phyloP scores from a whole-genome alignment of 2,888 invertebrate genomes.

The Acanthosepion lycidas region DNA sequence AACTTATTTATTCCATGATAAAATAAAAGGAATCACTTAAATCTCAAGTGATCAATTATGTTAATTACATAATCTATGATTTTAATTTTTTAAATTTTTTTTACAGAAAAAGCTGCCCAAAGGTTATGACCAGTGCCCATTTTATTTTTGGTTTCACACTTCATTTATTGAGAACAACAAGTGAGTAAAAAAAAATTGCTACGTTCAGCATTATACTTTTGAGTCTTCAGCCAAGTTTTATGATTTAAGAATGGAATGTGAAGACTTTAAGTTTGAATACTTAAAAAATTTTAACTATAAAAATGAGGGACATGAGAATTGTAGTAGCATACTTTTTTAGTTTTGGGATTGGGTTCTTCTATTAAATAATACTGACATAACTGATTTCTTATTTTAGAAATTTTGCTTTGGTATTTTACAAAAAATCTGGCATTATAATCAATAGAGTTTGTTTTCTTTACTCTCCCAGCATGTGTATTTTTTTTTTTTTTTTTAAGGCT shows the following conservation, averaged over 20 bases:
- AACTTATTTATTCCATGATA: no score
- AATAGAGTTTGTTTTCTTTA: no score
- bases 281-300: not conserved
- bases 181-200: constrained; percentile 60
- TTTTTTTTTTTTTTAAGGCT: constrained; percentile 63
- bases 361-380: not conserved
- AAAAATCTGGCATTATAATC: not conserved
- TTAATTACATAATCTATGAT: not conserved
- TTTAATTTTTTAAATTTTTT: constrained; percentile 14
- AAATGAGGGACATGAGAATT: not conserved
- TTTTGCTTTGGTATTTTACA: not conserved
- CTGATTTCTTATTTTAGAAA: not conserved
- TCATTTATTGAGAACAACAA: constrained; percentile 75
- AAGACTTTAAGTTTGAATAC: not conserved
- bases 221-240: no score
- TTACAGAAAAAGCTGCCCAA: constrained; percentile 74
- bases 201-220: not conserved
- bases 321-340: not conserved
- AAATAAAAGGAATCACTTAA: not conserved
- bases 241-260: no score
- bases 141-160: constrained; percentile 78
- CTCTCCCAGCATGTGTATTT: not conserved
- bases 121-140: constrained; percentile 77
- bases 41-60: not conserved
- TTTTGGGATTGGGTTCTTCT: no score